These are phyloP conservation scores for Cynaeus angustus DNA, from an alignment of 2,888 invertebrate species.

Conservation along the genomic window DNA sequence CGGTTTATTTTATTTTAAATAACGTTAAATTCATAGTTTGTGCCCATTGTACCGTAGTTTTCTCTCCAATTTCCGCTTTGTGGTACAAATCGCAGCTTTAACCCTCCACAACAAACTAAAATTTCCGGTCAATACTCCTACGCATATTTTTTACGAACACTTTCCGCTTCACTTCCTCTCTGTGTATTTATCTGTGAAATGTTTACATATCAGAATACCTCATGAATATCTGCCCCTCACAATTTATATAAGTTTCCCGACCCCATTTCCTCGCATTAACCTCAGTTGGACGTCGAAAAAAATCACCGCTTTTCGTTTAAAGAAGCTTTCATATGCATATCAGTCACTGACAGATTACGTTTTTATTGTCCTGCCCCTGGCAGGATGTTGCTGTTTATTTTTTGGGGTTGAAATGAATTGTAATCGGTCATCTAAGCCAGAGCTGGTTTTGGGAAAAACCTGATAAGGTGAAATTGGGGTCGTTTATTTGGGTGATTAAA, in stretches of 20 bases:
- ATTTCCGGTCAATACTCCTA: neutral
- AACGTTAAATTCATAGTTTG: too few species aligned
- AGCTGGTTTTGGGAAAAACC: neutral
- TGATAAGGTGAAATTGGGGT: neutral
- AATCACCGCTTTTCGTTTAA: neutral
- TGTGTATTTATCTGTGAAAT: conserved; percentile 7
- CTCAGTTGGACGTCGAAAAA: neutral
- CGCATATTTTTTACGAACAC: neutral
- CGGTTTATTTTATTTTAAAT: too few species aligned
- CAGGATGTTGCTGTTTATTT: neutral
- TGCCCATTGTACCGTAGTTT: too few species aligned
- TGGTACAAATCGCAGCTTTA: neutral
- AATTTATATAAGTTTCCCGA: neutral
- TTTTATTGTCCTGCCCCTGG: neutral
- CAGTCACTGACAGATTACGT: neutral
- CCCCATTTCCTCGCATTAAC: conserved; percentile 2
- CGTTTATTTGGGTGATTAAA: neutral
- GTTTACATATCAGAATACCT: conserved; percentile 12
- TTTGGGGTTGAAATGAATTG: neutral
- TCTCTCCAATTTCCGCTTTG: too few species aligned
- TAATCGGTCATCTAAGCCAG: neutral
- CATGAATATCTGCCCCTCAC: conserved; percentile 2
- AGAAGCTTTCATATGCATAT: neutral
- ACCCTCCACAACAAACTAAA: neutral
- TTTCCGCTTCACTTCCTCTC: conserved; percentile 11